Percentiles rank a stretch among this genome's conserved stretches.
These are phyloP conservation scores for Resseliella maxima DNA, from an alignment of 2,888 invertebrate species.

Conservation along the genomic window DNA sequence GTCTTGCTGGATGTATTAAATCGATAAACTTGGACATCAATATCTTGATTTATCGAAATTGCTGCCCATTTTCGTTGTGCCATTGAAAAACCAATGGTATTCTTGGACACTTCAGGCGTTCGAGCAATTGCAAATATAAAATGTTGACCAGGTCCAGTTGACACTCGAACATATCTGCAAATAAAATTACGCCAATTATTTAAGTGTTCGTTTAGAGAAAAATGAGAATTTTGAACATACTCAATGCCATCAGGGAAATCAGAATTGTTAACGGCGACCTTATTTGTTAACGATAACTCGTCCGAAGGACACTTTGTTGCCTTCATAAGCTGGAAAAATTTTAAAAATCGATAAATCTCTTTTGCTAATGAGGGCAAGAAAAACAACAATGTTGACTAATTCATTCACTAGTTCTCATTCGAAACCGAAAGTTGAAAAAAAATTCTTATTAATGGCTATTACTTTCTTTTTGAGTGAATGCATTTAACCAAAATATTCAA, in stretches of 20 bases:
- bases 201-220: too few species aligned
- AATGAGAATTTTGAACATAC: too few species aligned
- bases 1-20: slow-evolving; percentile 77
- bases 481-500: too few species aligned
- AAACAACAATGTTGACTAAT: too few species aligned
- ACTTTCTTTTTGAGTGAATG: too few species aligned
- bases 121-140: slow-evolving; percentile 87
- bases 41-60: slow-evolving; percentile 90
- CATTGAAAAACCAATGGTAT: slow-evolving; percentile 90
- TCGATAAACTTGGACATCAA: slow-evolving; percentile 84
- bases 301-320: slow-evolving; percentile 93
- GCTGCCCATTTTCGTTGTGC: slow-evolving; percentile 97
- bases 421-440: too few species aligned
- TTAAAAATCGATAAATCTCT: too few species aligned
- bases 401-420: too few species aligned
- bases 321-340: slow-evolving; percentile 73
- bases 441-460: too few species aligned
- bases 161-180: slow-evolving; percentile 84
- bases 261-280: slow-evolving; percentile 85
- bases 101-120: slow-evolving; percentile 80
- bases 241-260: slow-evolving; percentile 86
- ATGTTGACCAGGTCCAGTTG: slow-evolving; percentile 81
- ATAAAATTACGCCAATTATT: slow-evolving; percentile 40
- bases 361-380: too few species aligned
- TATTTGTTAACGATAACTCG: slow-evolving; percentile 89